These are phyloP conservation scores for Endotricha flammealis DNA, from an alignment of 2,888 invertebrate species.

Conservation along the genomic window DNA sequence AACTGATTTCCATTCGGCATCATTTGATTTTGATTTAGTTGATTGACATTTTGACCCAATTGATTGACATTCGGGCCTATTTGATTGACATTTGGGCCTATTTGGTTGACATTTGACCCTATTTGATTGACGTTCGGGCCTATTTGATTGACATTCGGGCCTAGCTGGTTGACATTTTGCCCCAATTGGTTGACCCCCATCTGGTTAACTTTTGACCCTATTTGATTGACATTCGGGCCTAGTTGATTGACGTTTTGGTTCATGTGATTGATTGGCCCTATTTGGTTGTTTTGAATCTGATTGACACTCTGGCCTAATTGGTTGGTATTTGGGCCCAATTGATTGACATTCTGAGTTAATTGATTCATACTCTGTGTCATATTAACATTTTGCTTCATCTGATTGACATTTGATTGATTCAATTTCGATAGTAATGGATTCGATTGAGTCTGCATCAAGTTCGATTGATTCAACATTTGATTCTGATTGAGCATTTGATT, in stretches of 20 bases:
- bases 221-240: constrained; percentile 30
- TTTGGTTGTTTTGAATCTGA: constrained; percentile 18
- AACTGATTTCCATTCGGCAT: constrained; percentile 59
- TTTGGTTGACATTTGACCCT: constrained; percentile 35
- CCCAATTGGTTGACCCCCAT: constrained; percentile 37
- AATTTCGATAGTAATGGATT: constrained; percentile 28
- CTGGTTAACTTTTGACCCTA: constrained; percentile 27
- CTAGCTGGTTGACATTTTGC: constrained; percentile 36
- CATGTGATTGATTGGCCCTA: background rate
- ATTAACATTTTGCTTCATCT: constrained; percentile 17
- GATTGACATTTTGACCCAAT: constrained; percentile 23
- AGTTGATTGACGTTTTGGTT: constrained; percentile 23
- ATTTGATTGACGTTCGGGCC: constrained; percentile 36
- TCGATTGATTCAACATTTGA: constrained; percentile 27
- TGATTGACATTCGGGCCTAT: constrained; percentile 24
- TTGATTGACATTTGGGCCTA: constrained; percentile 27
- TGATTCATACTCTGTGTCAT: constrained; percentile 24
- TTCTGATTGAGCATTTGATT: constrained; percentile 27
- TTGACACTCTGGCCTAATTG: constrained; percentile 31
- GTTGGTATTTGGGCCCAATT: constrained; percentile 31
- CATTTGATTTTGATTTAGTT: constrained; percentile 27
- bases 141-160: constrained; percentile 26
- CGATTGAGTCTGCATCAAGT: constrained; percentile 24
- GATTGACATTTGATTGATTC: constrained; percentile 25
- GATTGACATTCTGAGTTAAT: constrained; percentile 30